Evolutionary conservation across 2,888 invertebrate genomes (phyloP).

Genomic region (Clusia tigrina): DNA sequence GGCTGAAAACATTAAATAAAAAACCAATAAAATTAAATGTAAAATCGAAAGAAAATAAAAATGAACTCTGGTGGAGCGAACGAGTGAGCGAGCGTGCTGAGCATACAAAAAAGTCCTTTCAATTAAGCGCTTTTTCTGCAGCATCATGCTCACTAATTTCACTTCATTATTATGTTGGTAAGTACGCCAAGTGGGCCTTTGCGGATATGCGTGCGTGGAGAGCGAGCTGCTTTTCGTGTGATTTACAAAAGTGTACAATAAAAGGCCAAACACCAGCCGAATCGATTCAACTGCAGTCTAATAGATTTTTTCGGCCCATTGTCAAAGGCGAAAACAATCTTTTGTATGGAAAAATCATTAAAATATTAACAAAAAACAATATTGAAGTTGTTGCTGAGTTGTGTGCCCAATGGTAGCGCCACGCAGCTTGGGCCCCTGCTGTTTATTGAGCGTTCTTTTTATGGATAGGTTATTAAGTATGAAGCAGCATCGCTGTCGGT

Average conservation of each 20-base stretch:
- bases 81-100: not conserved
- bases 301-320: slow-evolving; percentile 29
- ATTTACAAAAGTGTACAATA: not conserved
- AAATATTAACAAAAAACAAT: slow-evolving; percentile 39
- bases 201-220: not conserved
- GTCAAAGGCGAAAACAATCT: slow-evolving; percentile 44
- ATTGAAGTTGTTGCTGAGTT: not conserved
- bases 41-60: too few species aligned
- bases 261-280: not conserved
- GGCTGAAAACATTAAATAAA: too few species aligned
- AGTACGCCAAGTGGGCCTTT: not conserved
- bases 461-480: not conserved
- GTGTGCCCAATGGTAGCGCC: slow-evolving; percentile 20
- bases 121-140: slow-evolving; percentile 41
- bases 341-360: slow-evolving; percentile 42
- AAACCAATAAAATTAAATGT: not conserved
- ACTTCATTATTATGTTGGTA: too few species aligned
- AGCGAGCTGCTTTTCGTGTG: not conserved
- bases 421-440: slow-evolving; percentile 16
- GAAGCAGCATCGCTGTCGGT: slow-evolving; percentile 19
- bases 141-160: slow-evolving; percentile 53
- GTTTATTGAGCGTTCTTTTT: slow-evolving; percentile 11
- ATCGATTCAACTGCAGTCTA: too few species aligned
- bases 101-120: slow-evolving; percentile 26
- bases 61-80: too few species aligned